Evolutionary conservation across 2,888 invertebrate genomes (phyloP).

Genomic region (Lasioglossum vierecki): DNA sequence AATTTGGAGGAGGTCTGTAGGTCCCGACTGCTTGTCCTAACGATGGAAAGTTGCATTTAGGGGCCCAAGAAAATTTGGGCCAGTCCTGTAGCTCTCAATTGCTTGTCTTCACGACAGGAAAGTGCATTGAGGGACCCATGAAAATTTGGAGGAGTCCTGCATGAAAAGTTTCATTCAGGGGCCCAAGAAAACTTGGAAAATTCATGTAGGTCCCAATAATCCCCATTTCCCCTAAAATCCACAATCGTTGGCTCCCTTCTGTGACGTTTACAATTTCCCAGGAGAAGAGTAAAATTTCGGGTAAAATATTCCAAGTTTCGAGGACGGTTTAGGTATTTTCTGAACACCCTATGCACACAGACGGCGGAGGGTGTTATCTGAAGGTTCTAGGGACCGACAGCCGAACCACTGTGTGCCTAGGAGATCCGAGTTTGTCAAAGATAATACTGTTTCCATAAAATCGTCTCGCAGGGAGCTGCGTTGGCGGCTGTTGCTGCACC

Average conservation of each 20-base stretch:
- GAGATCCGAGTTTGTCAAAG: slow-evolving; percentile 30
- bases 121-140: neutral
- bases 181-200: neutral
- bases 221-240: neutral
- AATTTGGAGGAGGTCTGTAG: neutral
- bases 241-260: no score
- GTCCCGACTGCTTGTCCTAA: neutral
- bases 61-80: no score
- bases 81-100: no score
- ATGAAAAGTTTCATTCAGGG: no score
- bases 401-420: slow-evolving; percentile 28
- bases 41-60: neutral
- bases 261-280: no score
- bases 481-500: neutral
- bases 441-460: slow-evolving; percentile 25
- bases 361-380: slow-evolving; percentile 20
- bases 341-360: neutral
- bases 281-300: no score
- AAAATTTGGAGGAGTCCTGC: no score
- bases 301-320: neutral
- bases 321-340: neutral
- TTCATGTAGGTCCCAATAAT: neutral
- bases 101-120: neutral
- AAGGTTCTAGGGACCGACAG: neutral
- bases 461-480: neutral